A percentile compares a stretch with the other conserved stretches of the same genome.
Evolutionary conservation across 2,888 invertebrate species (phyloP).

Genomic region (Boloria euphrosyne): DNA sequence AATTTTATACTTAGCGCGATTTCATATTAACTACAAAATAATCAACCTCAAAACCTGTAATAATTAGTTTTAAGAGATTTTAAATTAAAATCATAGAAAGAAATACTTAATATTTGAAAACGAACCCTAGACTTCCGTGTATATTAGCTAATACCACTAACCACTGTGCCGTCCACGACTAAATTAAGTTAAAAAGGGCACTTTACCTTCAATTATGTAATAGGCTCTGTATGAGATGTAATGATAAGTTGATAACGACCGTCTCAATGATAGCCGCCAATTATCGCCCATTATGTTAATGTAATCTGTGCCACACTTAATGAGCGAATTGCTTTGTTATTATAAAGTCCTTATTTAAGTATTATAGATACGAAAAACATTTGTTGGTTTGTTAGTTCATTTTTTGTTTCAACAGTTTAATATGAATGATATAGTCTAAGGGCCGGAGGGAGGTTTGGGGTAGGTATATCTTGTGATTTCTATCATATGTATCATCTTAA

Average conservation of each 20-base stretch:
- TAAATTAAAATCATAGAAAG: too few species aligned
- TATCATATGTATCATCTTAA: too few species aligned
- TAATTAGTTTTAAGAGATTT: too few species aligned
- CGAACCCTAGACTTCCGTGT: not conserved
- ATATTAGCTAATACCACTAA: not conserved
- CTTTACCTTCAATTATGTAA: constrained; percentile 14
- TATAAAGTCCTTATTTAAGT: not conserved
- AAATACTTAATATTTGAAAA: too few species aligned
- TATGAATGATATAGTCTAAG: too few species aligned
- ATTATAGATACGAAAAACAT: not conserved
- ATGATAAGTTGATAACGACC: constrained; percentile 16
- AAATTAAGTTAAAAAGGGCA: constrained; percentile 2
- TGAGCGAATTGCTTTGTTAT: not conserved
- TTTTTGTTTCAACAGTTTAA: too few species aligned
- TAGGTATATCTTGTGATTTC: too few species aligned
- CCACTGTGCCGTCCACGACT: constrained; percentile 14
- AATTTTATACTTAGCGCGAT: too few species aligned
- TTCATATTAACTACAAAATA: too few species aligned
- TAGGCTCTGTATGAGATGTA: not conserved
- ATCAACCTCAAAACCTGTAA: too few species aligned
- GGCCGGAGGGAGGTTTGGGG: too few species aligned
- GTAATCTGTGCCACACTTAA: not conserved
- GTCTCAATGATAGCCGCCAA: constrained; percentile 8
- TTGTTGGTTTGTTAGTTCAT: not conserved
- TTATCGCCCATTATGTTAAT: not conserved